phyloP scores from a whole-genome alignment of 2,888 invertebrate species.

The Cabera pusaria region DNA sequence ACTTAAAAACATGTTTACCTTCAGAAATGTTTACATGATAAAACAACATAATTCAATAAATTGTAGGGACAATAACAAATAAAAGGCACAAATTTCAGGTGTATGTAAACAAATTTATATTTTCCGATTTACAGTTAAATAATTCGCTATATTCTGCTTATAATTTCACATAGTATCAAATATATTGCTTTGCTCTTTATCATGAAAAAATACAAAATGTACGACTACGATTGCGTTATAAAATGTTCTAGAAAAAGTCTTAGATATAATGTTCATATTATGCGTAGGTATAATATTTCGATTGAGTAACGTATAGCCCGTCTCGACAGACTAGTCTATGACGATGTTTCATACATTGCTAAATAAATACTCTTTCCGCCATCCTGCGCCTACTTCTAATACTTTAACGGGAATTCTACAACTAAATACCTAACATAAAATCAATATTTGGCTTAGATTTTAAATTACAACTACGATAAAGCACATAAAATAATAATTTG shows the following conservation, averaged over 20 bases:
- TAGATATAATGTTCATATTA: conserved; percentile 74
- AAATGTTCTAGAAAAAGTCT: conserved; percentile 76
- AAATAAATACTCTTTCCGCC: conserved; percentile 78
- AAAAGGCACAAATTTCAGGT: conserved; percentile 55
- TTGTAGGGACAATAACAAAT: conserved; percentile 35
- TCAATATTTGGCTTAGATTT: conserved; percentile 83
- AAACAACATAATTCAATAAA: too few species aligned
- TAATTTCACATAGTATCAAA: conserved; percentile 71
- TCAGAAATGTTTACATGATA: too few species aligned
- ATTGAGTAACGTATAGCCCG: conserved; percentile 49
- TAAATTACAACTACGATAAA: conserved; percentile 79
- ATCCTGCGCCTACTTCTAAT: conserved; percentile 66
- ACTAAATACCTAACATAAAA: conserved; percentile 74
- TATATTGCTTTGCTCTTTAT: conserved; percentile 75
- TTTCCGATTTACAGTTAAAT: conserved; percentile 70
- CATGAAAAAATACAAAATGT: conserved; percentile 82
- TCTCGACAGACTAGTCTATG: conserved; percentile 28
- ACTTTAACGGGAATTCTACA: conserved; percentile 72
- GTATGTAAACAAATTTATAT: conserved; percentile 80
- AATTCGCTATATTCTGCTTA: conserved; percentile 61
- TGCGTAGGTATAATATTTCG: conserved; percentile 62
- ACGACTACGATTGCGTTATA: conserved; percentile 65
- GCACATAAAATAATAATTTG: conserved; percentile 81
- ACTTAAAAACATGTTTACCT: conserved; percentile 19
- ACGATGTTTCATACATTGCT: conserved; percentile 43